phyloP scores from a whole-genome alignment of 2,888 invertebrate genomes.

The Mythimna vitellina region DNA sequence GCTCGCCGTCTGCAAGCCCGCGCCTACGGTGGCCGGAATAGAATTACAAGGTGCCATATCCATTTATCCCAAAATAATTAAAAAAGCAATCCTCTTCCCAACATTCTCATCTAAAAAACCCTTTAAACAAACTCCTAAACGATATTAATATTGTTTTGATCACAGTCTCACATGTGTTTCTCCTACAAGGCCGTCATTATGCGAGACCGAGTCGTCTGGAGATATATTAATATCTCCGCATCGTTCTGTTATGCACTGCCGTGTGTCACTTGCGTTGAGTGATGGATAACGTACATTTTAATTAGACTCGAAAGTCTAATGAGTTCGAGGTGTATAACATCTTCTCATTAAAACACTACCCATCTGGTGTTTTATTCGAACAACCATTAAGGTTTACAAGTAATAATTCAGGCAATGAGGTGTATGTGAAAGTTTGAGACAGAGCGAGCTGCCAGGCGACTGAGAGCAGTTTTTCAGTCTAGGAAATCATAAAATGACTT shows the following conservation, averaged over 20 bases:
- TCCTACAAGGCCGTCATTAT: constrained; percentile 37
- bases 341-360: no score
- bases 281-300: constrained; percentile 31
- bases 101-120: not conserved
- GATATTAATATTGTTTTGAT: constrained; percentile 43
- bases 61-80: not conserved
- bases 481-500: no score
- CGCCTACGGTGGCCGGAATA: no score
- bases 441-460: no score
- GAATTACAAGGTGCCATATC: no score
- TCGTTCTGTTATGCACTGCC: constrained; percentile 27
- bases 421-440: no score
- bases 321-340: not conserved
- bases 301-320: constrained; percentile 19
- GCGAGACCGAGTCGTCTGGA: constrained; percentile 24
- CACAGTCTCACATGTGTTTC: constrained; percentile 45
- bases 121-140: constrained; percentile 4
- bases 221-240: constrained; percentile 57
- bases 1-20: no score
- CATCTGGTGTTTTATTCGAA: no score
- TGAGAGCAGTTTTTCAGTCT: no score
- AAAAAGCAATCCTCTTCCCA: not conserved
- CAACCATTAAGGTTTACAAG: no score
- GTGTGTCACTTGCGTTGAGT: constrained; percentile 37
- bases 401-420: no score